A percentile compares a stretch with the other conserved stretches of the same genome.
phyloP scores from a whole-genome alignment of 2,888 invertebrate species.

The Heliconius ethilla region DNA sequence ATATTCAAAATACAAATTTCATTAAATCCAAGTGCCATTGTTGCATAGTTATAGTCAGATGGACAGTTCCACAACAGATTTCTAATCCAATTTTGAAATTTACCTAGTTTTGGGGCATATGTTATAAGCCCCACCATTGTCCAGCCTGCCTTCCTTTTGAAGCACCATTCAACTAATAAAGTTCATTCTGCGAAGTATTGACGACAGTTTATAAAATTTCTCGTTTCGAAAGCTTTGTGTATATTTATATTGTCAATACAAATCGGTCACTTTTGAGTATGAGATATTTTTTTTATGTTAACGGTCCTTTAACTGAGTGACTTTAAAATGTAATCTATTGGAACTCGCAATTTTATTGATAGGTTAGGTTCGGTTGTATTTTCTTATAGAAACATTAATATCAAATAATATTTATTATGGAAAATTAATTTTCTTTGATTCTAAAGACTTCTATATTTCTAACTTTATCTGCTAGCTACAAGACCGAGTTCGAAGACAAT shows the following conservation, averaged over 20 bases:
- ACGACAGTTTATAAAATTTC: constrained; percentile 70
- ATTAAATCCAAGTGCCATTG: constrained; percentile 61
- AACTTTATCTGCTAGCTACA: neutral
- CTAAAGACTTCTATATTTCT: neutral
- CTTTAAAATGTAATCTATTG: neutral
- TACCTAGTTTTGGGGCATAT: constrained; percentile 66
- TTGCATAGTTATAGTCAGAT: constrained; percentile 55
- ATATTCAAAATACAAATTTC: constrained; percentile 60
- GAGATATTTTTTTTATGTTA: constrained; percentile 44
- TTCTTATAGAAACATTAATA: neutral
- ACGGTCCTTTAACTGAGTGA: constrained; percentile 18
- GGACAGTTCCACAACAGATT: constrained; percentile 63
- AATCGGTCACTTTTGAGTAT: constrained; percentile 54
- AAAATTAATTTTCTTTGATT: neutral
- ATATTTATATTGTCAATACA: constrained; percentile 49
- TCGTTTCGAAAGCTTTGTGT: constrained; percentile 53
- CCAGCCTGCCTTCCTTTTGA: constrained; percentile 58
- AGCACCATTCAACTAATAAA: constrained; percentile 56
- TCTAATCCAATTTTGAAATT: constrained; percentile 77
- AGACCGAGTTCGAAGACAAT: too few relatives aligned
- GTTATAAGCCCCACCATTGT: constrained; percentile 68
- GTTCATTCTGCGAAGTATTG: constrained; percentile 66
- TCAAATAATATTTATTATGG: neutral
- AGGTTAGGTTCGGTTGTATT: neutral
- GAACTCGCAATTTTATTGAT: neutral